These are phyloP conservation scores for Dolichotis patagonum DNA, from an alignment of 2,113 vertebrate genomes.

Conservation along the genomic window DNA sequence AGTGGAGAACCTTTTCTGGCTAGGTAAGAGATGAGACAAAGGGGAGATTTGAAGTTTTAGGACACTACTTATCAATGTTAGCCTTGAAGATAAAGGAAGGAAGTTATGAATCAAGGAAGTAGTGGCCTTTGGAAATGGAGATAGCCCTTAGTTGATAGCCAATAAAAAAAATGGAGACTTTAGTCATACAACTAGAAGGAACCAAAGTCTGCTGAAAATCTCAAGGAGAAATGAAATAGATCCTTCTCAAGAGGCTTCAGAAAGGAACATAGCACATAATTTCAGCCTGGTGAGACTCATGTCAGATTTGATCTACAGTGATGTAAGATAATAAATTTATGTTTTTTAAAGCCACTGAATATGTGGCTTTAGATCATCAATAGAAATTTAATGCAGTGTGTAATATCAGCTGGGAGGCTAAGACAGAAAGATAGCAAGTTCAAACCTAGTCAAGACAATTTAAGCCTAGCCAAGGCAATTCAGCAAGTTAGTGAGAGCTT, in stretches of 20 bases:
- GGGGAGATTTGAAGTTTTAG: not conserved
- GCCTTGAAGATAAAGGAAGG: not conserved
- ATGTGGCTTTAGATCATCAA: not conserved
- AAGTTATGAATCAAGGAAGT: not conserved
- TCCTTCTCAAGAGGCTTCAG: not conserved
- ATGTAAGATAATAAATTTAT: not conserved
- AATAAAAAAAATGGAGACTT: not conserved
- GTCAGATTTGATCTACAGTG: not conserved
- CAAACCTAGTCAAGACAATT: not conserved
- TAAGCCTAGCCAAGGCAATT: not conserved
- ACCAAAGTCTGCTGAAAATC: not conserved
- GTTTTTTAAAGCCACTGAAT: not conserved
- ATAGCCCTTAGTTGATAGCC: not conserved
- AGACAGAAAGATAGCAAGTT: not conserved
- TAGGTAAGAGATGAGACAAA: not conserved
- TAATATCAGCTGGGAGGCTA: not conserved
- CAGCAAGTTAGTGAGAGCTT: not conserved
- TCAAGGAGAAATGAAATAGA: not conserved
- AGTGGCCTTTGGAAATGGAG: not conserved
- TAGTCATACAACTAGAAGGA: not conserved
- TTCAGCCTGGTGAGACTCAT: not conserved
- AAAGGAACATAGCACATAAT: not conserved
- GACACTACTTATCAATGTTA: not conserved
- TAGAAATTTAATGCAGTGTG: not conserved
- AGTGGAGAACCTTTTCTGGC: not conserved